Conservation (phyloP, 2,888 invertebrate species). For the Chrysolina haemoptera region DNA sequence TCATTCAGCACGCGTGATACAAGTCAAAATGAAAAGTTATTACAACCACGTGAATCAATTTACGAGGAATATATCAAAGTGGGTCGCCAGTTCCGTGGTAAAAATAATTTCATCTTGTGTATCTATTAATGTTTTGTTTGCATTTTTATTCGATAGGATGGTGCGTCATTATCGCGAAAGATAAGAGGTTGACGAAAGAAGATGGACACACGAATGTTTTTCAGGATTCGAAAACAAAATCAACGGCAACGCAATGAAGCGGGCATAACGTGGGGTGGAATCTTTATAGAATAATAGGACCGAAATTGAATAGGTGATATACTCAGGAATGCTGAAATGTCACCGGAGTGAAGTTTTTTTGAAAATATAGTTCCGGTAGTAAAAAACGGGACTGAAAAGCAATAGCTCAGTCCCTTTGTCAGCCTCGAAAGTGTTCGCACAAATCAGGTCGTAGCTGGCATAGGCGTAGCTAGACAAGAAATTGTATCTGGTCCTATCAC, state of each 20-base stretch:
- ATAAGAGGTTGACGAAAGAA: slow-evolving; percentile 23
- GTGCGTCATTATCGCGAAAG: slow-evolving; percentile 22
- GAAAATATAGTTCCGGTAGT: not conserved
- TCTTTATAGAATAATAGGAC: not conserved
- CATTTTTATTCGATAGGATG: slow-evolving; percentile 15
- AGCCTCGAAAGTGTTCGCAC: not conserved
- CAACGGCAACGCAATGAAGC: not conserved
- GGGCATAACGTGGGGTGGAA: not conserved
- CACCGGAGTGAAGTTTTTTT: not conserved
- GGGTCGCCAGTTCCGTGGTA: slow-evolving; percentile 24
- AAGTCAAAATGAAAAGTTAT: slow-evolving; percentile 14
- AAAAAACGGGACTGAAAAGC: not conserved
- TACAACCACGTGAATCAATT: slow-evolving; percentile 25
- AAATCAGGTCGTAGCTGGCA: not conserved
- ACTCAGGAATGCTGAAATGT: not conserved
- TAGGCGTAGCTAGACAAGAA: too few species aligned
- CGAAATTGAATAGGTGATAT: not conserved
- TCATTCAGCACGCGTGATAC: not conserved
- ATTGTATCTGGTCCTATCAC: too few species aligned
- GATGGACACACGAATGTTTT: not conserved
- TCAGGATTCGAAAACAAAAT: not conserved
- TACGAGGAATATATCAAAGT: slow-evolving; percentile 27
- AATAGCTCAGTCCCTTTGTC: not conserved
- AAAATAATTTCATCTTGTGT: slow-evolving; percentile 21
- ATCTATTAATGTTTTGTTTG: slow-evolving; percentile 31